Evolutionary conservation across 2,888 invertebrate genomes (phyloP).

Genomic region (Cataglyphis cursor): DNA sequence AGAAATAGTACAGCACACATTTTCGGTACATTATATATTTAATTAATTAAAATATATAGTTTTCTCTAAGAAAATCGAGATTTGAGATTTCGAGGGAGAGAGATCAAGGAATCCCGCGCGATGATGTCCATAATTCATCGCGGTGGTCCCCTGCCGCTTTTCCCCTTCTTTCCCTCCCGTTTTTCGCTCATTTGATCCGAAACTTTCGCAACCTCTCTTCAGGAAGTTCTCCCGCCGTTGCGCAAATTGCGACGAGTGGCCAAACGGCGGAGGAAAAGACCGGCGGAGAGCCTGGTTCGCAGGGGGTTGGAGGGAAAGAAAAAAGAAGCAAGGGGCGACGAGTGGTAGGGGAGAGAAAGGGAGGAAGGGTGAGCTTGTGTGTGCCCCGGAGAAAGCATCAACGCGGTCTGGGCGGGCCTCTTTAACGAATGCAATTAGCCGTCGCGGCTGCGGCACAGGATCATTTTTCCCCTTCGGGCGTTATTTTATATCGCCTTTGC

Average conservation of each 20-base stretch:
- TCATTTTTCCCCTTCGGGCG: conserved; percentile 52
- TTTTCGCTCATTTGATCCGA: conserved; percentile 45
- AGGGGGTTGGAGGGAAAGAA: background rate
- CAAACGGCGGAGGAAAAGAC: conserved; percentile 24
- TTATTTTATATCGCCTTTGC: conserved; percentile 53
- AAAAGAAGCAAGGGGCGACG: conserved; percentile 8
- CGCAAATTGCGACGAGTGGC: conserved; percentile 43
- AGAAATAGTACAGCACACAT: background rate
- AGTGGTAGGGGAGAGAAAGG: conserved; percentile 2
- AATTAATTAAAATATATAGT: background rate
- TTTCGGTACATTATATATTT: background rate
- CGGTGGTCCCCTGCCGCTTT: background rate
- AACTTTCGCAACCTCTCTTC: conserved; percentile 47
- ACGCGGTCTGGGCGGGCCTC: conserved; percentile 36
- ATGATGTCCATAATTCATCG: conserved; percentile 31
- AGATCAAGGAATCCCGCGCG: background rate
- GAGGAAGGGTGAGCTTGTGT: background rate
- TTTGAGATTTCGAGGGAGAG: background rate
- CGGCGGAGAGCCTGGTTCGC: background rate
- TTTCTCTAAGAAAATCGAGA: background rate
- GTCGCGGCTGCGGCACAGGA: conserved; percentile 36
- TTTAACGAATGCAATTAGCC: conserved; percentile 57
- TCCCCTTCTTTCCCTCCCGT: conserved; percentile 5
- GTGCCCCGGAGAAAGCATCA: conserved; percentile 29
- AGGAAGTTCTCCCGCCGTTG: conserved; percentile 45